These are phyloP conservation scores for Lasaia peninsularis DNA, from an alignment of 1,140 invertebrate genomes.

Conservation along the genomic window DNA sequence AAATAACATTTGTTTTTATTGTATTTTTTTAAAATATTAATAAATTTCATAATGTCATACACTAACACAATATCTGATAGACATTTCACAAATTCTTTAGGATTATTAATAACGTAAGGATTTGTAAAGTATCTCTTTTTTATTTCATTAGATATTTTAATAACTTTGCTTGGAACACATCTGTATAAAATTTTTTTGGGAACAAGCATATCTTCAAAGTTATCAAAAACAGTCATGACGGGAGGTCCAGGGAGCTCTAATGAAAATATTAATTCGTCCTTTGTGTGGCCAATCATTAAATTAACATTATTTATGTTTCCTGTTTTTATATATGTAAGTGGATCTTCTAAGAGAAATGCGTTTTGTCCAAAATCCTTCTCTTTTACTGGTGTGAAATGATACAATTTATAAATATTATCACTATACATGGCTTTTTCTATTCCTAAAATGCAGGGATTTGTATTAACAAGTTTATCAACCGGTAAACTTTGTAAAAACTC, in stretches of 20 bases:
- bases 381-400: slow-evolving; percentile 43
- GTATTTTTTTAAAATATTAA: not conserved
- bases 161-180: no score
- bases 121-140: no score
- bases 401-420: not conserved
- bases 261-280: not conserved
- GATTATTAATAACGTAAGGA: no score
- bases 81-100: no score
- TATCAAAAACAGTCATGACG: not conserved
- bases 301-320: not conserved
- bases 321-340: slow-evolving; percentile 8
- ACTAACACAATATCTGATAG: no score
- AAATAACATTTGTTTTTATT: not conserved
- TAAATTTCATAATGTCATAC: slow-evolving; percentile 3
- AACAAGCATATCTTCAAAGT: not conserved
- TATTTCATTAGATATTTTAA: no score
- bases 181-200: no score
- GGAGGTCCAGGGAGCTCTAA: not conserved
- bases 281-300: slow-evolving; percentile 1
- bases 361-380: slow-evolving; percentile 52
- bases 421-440: not conserved
- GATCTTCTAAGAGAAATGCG: slow-evolving; percentile 47
- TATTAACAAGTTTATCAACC: not conserved
- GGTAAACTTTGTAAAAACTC: not conserved
- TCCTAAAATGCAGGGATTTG: not conserved